These are phyloP conservation scores for Gorsachius goisagi DNA, from an alignment of 2,113 vertebrate genomes.

Conservation along the genomic window DNA sequence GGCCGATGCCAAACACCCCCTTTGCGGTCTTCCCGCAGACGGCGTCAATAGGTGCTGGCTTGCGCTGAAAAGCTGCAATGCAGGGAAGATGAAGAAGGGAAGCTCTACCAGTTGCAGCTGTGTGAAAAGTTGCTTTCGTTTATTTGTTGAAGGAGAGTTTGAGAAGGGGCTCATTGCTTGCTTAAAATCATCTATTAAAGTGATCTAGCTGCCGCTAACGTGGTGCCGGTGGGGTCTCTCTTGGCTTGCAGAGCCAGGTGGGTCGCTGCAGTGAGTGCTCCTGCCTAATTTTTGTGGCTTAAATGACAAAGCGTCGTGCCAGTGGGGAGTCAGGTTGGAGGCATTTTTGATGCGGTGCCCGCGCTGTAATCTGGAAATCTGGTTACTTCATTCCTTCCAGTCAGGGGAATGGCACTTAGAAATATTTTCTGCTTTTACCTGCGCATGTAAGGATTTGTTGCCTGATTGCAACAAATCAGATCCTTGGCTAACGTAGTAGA, in stretches of 20 bases:
- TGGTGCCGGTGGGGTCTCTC: neutral
- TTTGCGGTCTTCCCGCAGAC: rapidly evolving
- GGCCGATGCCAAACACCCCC: neutral
- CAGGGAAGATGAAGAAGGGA: neutral
- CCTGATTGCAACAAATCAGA: neutral
- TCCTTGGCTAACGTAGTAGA: too few species aligned
- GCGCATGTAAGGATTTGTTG: neutral
- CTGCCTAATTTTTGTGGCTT: neutral
- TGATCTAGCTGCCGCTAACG: rapidly evolving
- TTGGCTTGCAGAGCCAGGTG: rapidly evolving
- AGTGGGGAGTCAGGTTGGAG: neutral
- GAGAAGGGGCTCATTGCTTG: rapidly evolving
- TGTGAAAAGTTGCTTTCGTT: neutral
- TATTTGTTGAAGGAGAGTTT: neutral
- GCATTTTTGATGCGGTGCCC: neutral
- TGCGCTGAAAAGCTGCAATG: rapidly evolving
- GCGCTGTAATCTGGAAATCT: neutral
- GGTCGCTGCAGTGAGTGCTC: neutral
- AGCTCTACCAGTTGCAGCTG: rapidly evolving
- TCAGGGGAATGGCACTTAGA: neutral
- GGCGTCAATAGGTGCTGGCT: neutral
- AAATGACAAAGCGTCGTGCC: neutral
- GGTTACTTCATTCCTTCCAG: neutral
- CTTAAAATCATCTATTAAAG: rapidly evolving
- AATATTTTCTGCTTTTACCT: neutral